These are phyloP conservation scores for Nomada flava DNA, from an alignment of 2,888 invertebrate genomes.

Conservation along the genomic window DNA sequence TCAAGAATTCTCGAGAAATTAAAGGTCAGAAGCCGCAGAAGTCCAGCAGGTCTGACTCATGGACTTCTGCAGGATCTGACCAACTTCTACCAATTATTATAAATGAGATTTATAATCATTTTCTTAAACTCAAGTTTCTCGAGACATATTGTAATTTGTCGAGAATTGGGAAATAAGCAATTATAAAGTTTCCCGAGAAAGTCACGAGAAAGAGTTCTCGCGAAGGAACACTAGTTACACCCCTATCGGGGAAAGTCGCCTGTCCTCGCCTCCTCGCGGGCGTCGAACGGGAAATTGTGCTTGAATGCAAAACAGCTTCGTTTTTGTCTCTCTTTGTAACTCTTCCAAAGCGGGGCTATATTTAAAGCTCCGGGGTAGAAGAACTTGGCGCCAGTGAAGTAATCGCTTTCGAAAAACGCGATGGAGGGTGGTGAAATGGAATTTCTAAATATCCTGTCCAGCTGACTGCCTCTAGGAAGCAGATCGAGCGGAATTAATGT, in stretches of 20 bases:
- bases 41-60: too few species aligned
- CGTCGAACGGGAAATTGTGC: slow-evolving; percentile 46
- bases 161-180: too few species aligned
- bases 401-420: slow-evolving; percentile 29
- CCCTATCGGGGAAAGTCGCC: slow-evolving; percentile 63
- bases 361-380: not conserved
- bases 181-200: too few species aligned
- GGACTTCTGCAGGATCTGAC: too few species aligned
- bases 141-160: too few species aligned
- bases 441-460: slow-evolving; percentile 49
- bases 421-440: slow-evolving; percentile 24
- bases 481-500: slow-evolving; percentile 65
- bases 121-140: too few species aligned
- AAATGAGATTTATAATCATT: too few species aligned
- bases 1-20: too few species aligned
- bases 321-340: not conserved
- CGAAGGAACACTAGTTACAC: slow-evolving; percentile 39
- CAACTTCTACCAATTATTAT: too few species aligned
- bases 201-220: too few species aligned
- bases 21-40: too few species aligned
- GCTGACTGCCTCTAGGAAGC: slow-evolving; percentile 37
- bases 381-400: not conserved
- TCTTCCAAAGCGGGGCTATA: not conserved
- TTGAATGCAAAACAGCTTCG: not conserved
- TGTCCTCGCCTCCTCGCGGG: slow-evolving; percentile 20